A percentile compares a stretch with the other conserved stretches of the same genome.
Evolutionary conservation across 2,888 invertebrate genomes (phyloP).

Genomic region (Auanema freiburgensis): DNA sequence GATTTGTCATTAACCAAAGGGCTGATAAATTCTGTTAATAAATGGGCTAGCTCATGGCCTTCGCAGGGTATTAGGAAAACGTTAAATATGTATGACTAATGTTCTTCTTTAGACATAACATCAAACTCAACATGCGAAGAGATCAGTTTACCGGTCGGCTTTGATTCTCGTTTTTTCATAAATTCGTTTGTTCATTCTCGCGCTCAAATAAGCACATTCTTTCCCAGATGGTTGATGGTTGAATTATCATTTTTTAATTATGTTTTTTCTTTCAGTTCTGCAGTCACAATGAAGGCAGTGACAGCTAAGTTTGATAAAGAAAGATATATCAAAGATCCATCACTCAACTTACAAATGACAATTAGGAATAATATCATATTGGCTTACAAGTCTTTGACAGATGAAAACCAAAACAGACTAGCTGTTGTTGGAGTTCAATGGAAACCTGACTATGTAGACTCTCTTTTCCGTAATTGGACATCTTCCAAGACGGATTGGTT

Average conservation of each 20-base stretch:
- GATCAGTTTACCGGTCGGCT: constrained; percentile 22
- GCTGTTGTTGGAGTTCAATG: constrained; percentile 53
- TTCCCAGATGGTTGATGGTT: constrained; percentile 43
- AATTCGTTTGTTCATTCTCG: constrained; percentile 50
- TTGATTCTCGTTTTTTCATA: constrained; percentile 31
- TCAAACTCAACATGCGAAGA: constrained; percentile 19
- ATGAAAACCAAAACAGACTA: constrained; percentile 34
- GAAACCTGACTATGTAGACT: constrained; percentile 39
- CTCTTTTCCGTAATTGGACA: constrained; percentile 43
- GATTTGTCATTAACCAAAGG: constrained; percentile 29
- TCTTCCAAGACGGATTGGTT: not conserved
- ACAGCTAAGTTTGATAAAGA: constrained; percentile 39
- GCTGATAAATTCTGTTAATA: constrained; percentile 24
- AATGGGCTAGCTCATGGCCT: constrained; percentile 37
- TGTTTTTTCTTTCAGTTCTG: constrained; percentile 32
- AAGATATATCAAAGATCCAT: constrained; percentile 15
- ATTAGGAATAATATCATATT: constrained; percentile 27
- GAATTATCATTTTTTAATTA: no score
- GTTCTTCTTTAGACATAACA: not conserved
- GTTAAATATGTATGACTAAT: not conserved
- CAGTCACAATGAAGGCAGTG: constrained; percentile 30
- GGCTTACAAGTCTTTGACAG: constrained; percentile 22
- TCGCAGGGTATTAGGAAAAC: constrained; percentile 14
- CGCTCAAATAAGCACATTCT: constrained; percentile 45
- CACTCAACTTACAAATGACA: constrained; percentile 22